Percentiles rank a stretch among this genome's conserved stretches.
These are phyloP conservation scores for Nephrotoma guestfalica DNA, from an alignment of 2,888 invertebrate genomes.

Conservation along the genomic window DNA sequence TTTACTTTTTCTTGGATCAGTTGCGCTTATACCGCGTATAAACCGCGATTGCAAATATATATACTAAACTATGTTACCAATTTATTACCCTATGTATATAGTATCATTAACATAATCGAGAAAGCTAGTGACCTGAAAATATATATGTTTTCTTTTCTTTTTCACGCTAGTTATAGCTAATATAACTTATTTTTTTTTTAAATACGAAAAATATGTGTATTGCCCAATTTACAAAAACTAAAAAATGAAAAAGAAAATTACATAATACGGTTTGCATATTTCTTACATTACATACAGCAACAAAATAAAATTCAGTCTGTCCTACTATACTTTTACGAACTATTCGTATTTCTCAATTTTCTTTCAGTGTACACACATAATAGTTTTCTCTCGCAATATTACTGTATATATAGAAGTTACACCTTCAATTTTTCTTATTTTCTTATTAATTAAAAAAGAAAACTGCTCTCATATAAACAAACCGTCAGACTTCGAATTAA, in stretches of 20 bases:
- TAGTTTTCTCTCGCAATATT: background rate
- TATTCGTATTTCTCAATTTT: background rate
- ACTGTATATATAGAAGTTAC: background rate
- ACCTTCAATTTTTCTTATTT: background rate
- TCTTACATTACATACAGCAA: background rate
- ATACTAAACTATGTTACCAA: background rate
- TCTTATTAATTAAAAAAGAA: background rate
- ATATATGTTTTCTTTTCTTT: background rate
- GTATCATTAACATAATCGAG: background rate
- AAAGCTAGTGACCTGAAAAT: background rate
- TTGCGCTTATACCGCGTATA: background rate
- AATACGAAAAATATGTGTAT: conserved; percentile 1
- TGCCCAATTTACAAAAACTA: background rate
- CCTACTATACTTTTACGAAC: background rate
- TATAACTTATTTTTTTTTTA: background rate
- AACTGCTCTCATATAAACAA: background rate
- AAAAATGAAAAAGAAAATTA: conserved; percentile 1
- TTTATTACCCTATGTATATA: background rate
- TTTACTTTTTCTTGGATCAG: background rate
- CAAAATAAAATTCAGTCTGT: background rate
- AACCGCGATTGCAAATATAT: background rate
- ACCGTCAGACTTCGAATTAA: background rate
- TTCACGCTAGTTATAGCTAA: background rate
- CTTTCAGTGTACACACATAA: background rate
- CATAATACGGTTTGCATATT: background rate